Evolutionary conservation across 37 sponge, comb jelly and placozoan species (phyloP).

Genomic region (Amphimedon queenslandica): DNA sequence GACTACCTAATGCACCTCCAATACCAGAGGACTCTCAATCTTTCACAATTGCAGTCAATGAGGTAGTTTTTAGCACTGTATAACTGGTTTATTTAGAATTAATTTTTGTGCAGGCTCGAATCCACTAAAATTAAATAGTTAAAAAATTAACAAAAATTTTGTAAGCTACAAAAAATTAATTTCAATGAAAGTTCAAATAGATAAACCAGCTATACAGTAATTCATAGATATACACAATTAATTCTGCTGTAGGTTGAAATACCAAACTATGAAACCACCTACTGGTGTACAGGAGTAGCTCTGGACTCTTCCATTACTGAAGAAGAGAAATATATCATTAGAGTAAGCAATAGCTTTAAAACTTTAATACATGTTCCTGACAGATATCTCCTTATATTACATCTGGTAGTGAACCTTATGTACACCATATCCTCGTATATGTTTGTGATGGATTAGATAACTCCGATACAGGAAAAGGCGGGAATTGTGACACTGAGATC

Average conservation of each 20-base stretch:
- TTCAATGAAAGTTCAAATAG: too few species aligned
- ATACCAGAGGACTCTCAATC: constrained; percentile 3
- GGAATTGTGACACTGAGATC: background rate
- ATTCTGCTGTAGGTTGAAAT: constrained; percentile 21
- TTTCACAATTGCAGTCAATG: constrained; percentile 10
- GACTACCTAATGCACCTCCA: constrained; percentile 10
- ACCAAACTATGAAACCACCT: constrained; percentile 44
- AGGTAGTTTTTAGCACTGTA: constrained; percentile 9
- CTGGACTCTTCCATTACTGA: constrained; percentile 20
- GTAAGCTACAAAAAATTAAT: too few species aligned
- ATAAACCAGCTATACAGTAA: too few species aligned
- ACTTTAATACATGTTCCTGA: background rate
- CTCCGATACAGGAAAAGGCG: constrained; percentile 4
- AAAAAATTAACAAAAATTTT: too few species aligned
- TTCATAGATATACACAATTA: background rate
- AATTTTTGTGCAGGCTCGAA: background rate
- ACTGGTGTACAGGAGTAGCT: constrained; percentile 44
- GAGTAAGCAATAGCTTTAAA: constrained; percentile 4
- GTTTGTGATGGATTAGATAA: constrained; percentile 23
- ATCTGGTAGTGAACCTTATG: constrained; percentile 7
- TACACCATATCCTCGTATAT: constrained; percentile 62
- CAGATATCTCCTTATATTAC: constrained; percentile 22
- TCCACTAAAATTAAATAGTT: too few species aligned
- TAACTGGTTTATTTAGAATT: too few species aligned
- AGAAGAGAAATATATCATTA: constrained; percentile 15